A percentile compares a stretch with the other conserved stretches of the same genome.
phyloP scores from a whole-genome alignment of 1,140 invertebrate species.

The Bacillus rossius region DNA sequence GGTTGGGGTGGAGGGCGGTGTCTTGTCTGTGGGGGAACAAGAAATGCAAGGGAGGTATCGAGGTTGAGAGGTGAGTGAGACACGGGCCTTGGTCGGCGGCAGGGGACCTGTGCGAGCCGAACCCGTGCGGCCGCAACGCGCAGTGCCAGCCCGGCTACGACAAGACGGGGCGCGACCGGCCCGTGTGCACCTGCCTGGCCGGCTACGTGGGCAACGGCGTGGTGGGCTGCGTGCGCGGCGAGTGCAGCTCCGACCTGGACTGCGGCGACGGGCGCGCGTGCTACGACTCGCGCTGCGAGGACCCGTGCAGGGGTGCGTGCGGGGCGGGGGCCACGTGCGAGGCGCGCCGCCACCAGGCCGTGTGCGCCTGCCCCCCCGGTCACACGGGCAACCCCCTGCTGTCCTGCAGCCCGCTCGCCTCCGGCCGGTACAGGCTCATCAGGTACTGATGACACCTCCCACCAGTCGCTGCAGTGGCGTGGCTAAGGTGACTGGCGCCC shows the following conservation, averaged over 20 bases:
- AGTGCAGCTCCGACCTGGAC: conserved; percentile 67
- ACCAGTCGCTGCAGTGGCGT: too few relatives aligned
- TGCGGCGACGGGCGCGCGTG: conserved; percentile 65
- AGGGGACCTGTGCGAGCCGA: conserved; percentile 77
- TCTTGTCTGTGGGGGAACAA: too few relatives aligned
- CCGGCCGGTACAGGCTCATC: too few relatives aligned
- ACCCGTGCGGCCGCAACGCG: conserved; percentile 78
- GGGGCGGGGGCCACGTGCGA: conserved; percentile 55
- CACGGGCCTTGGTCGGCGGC: too few relatives aligned
- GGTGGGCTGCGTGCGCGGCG: conserved; percentile 60
- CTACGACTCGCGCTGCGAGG: conserved; percentile 63
- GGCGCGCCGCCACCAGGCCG: conserved; percentile 71
- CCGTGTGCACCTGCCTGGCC: conserved; percentile 71
- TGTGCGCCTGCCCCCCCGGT: conserved; percentile 78
- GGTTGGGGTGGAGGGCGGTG: too few relatives aligned
- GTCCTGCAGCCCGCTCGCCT: conserved; percentile 39
- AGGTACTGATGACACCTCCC: too few relatives aligned
- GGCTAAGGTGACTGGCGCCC: too few relatives aligned
- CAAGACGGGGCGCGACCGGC: conserved; percentile 69
- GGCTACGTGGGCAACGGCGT: conserved; percentile 80
- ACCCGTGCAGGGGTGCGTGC: conserved; percentile 75
- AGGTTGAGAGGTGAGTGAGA: too few relatives aligned
- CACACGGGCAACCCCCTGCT: conserved; percentile 73
- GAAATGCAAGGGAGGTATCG: too few relatives aligned
- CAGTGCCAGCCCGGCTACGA: conserved; percentile 77